Evolutionary conservation across 2,888 invertebrate species (phyloP).

Genomic region (Magallana nippona): DNA sequence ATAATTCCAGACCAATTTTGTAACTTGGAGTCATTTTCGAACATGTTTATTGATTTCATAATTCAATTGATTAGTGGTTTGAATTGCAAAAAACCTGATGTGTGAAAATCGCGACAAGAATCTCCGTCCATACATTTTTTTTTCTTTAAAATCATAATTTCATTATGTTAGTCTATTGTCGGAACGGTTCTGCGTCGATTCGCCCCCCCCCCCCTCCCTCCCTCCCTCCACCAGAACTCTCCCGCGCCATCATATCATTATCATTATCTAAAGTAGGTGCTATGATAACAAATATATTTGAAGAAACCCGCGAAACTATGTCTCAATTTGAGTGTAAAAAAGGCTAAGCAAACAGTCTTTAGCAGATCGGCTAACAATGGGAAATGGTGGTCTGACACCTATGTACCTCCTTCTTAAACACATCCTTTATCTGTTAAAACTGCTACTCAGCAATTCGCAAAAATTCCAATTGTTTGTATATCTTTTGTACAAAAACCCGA

Average conservation of each 20-base stretch:
- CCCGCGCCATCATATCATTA: background rate
- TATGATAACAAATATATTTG: background rate
- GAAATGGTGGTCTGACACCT: background rate
- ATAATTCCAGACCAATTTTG: background rate
- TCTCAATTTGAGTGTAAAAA: constrained; percentile 20
- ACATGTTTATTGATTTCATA: constrained; percentile 28
- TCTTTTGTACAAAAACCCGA: too few species aligned
- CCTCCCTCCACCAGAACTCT: background rate
- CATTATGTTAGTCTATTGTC: background rate
- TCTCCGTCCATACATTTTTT: background rate
- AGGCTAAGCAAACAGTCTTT: constrained; percentile 11
- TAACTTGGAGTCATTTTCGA: constrained; percentile 22
- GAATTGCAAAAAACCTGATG: background rate
- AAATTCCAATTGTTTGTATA: background rate
- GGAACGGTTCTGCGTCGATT: background rate
- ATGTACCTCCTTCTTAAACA: background rate
- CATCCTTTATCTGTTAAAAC: background rate
- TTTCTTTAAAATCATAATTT: background rate
- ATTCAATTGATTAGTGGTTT: constrained; percentile 5
- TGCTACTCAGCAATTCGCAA: background rate
- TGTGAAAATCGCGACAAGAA: background rate
- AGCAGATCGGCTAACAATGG: background rate
- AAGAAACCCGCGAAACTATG: constrained; percentile 8
- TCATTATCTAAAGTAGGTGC: background rate
- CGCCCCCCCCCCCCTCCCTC: background rate